Evolutionary conservation across 2,113 vertebrate species (phyloP).

Genomic region (Lathamus discolor): DNA sequence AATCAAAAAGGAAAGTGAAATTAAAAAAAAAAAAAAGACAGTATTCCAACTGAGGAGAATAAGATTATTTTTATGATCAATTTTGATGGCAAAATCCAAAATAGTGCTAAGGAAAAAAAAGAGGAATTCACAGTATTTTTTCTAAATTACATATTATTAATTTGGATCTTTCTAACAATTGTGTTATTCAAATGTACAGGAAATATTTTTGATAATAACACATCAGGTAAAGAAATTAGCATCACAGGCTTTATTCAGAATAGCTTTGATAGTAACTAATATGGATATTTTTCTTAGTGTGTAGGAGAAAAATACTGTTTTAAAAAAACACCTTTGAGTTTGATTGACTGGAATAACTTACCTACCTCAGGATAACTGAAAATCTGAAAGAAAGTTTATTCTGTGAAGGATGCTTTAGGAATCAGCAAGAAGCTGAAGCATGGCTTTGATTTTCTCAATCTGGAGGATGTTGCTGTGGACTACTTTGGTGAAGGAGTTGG

Average conservation of each 20-base stretch:
- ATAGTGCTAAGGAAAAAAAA: neutral
- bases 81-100: neutral
- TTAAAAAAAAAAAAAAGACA: neutral
- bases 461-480: neutral
- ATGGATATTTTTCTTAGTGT: neutral
- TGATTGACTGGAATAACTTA: neutral
- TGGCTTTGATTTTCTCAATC: neutral
- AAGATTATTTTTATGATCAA: neutral
- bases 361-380: neutral
- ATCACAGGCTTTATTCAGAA: neutral
- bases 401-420: neutral
- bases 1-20: neutral
- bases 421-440: neutral
- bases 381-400: neutral
- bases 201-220: neutral
- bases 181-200: neutral
- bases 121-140: neutral
- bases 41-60: neutral
- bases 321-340: neutral
- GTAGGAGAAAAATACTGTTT: neutral
- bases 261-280: neutral
- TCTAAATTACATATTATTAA: neutral
- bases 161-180: neutral
- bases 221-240: neutral
- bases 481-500: neutral